These are phyloP conservation scores for Drosophila orena DNA, from an alignment of 1,140 invertebrate genomes.

Conservation along the genomic window DNA sequence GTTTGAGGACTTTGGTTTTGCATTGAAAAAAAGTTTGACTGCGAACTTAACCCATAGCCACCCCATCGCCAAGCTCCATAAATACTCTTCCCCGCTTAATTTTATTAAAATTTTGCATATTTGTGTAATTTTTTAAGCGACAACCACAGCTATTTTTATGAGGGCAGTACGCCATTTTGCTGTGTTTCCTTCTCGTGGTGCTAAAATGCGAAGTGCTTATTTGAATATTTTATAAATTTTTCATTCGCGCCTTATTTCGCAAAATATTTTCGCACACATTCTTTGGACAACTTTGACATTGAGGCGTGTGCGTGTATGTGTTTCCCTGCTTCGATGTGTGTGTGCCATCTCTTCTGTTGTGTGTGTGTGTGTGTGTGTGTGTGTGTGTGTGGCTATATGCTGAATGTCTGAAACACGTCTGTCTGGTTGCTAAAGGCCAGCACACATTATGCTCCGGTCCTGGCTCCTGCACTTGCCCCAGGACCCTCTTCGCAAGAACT, in stretches of 20 bases:
- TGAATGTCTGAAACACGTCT: conserved; percentile 74
- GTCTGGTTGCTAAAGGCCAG: conserved; percentile 52
- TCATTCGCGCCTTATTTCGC: conserved; percentile 81
- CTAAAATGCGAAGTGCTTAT: conserved; percentile 73
- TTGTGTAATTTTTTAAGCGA: conserved; percentile 39
- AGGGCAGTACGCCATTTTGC: conserved; percentile 3
- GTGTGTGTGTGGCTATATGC: conserved; percentile 47
- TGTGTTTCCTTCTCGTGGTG: conserved; percentile 46
- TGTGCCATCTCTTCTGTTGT: conserved; percentile 21
- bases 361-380: conserved; percentile 19
- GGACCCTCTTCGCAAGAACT: conserved; percentile 30
- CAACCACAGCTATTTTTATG: conserved; percentile 51
- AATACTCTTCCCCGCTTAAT: conserved; percentile 42
- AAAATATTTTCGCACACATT: conserved; percentile 80
- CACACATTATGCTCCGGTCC: conserved; percentile 51
- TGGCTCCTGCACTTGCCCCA: conserved; percentile 67
- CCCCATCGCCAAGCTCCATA: neutral
- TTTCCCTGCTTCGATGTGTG: neutral
- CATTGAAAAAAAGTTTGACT: conserved; percentile 36
- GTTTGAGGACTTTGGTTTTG: conserved; percentile 55
- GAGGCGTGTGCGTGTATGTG: conserved; percentile 39
- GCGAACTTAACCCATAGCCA: neutral
- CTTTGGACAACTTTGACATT: conserved; percentile 73
- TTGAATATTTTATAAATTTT: conserved; percentile 84
- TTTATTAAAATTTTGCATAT: conserved; percentile 60